Percentiles rank a stretch among this genome's conserved stretches.
Conservation (phyloP, 2,888 invertebrate genomes). For the Congeria kusceri region DNA sequence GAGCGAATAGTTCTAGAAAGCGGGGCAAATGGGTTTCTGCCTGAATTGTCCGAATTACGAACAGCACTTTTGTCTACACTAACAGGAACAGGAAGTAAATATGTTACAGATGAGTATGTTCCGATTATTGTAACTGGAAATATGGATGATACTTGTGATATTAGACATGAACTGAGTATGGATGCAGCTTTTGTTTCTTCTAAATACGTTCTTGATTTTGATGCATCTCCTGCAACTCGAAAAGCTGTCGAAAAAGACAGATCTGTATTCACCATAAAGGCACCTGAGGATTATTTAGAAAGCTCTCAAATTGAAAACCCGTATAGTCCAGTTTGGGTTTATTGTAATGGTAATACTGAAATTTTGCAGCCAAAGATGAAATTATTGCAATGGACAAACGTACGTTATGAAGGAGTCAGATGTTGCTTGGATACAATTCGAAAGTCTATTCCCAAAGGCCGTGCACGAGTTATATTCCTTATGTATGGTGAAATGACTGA, state of each 20-base stretch:
- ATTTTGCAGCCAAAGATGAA: slow-evolving; percentile 7
- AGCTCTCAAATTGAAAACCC: neutral
- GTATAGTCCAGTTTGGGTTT: slow-evolving; percentile 27
- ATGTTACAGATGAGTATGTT: slow-evolving; percentile 38
- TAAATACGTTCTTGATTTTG: slow-evolving; percentile 31
- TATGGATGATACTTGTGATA: slow-evolving; percentile 10
- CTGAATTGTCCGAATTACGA: too few species aligned
- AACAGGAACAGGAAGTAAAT: slow-evolving; percentile 25
- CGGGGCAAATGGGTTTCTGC: neutral
- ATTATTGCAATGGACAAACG: slow-evolving; percentile 22
- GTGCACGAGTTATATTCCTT: slow-evolving; percentile 38
- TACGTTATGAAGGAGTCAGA: slow-evolving; percentile 17
- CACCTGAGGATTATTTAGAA: slow-evolving; percentile 7
- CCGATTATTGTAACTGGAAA: slow-evolving; percentile 43
- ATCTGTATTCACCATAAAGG: slow-evolving; percentile 19
- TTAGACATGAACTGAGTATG: slow-evolving; percentile 20
- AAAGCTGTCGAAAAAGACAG: slow-evolving; percentile 23
- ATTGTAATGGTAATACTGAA: slow-evolving; percentile 45
- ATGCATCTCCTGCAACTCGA: slow-evolving; percentile 12
- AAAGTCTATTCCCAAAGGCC: slow-evolving; percentile 26
- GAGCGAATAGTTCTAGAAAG: neutral
- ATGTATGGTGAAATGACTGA: slow-evolving; percentile 8
- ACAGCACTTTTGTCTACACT: slow-evolving; percentile 7
- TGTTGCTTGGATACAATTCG: slow-evolving; percentile 14
- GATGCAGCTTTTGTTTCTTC: slow-evolving; percentile 15